Evolutionary conservation across 2,113 vertebrate species (phyloP).

Genomic region (Cyprinodon brontotheroides): DNA sequence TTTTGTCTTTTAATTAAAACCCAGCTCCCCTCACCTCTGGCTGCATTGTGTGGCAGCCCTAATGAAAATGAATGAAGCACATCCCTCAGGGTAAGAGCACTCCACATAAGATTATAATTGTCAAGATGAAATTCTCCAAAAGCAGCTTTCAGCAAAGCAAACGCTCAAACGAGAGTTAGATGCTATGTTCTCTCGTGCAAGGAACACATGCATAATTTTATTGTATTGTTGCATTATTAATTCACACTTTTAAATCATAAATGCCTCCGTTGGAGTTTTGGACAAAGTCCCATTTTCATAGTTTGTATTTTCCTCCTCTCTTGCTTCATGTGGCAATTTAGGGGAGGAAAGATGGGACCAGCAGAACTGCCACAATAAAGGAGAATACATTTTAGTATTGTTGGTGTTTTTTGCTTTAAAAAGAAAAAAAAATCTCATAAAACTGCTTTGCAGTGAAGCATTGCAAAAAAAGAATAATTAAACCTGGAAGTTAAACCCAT

Average conservation of each 20-base stretch:
- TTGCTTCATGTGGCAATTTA: too few species aligned
- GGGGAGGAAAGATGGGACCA: slow-evolving; percentile 10
- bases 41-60: slow-evolving; percentile 63
- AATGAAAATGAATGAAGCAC: slow-evolving; percentile 63
- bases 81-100: slow-evolving; percentile 56
- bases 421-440: neutral
- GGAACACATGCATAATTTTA: slow-evolving; percentile 52
- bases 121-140: slow-evolving; percentile 64
- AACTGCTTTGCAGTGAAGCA: slow-evolving; percentile 23
- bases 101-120: slow-evolving; percentile 65
- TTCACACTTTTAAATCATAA: slow-evolving; percentile 47
- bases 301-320: neutral
- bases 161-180: slow-evolving; percentile 54
- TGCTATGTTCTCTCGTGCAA: slow-evolving; percentile 35
- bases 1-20: slow-evolving; percentile 80
- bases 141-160: slow-evolving; percentile 57
- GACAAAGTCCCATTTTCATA: slow-evolving; percentile 17
- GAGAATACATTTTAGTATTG: neutral
- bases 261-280: slow-evolving; percentile 35
- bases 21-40: slow-evolving; percentile 69
- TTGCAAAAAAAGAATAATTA: slow-evolving; percentile 35
- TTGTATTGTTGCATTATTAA: slow-evolving; percentile 63
- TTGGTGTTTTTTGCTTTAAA: slow-evolving; percentile 1
- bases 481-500: slow-evolving; percentile 22
- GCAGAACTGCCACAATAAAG: neutral